phyloP scores from a whole-genome alignment of 2,797 vertebrate genomes.

The Trachurus trachurus region DNA sequence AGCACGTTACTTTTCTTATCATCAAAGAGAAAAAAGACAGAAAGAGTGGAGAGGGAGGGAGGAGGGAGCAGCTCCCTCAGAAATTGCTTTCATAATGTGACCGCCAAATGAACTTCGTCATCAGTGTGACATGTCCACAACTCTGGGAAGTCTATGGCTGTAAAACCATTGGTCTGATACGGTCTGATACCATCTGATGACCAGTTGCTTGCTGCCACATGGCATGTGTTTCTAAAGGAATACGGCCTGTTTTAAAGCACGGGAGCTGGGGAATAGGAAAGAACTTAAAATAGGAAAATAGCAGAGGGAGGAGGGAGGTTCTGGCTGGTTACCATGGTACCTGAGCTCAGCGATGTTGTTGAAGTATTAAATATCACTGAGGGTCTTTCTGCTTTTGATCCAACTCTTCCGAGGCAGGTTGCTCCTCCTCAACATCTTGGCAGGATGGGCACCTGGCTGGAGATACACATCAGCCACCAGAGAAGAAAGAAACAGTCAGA shows the following conservation, averaged over 20 bases:
- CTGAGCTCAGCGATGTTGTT: constrained; percentile 59
- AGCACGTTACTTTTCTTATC: constrained; percentile 58
- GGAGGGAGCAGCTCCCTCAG: constrained; percentile 32
- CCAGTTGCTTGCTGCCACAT: constrained; percentile 20
- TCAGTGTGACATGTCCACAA: constrained; percentile 38
- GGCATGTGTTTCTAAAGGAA: constrained; percentile 11
- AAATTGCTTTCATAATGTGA: constrained; percentile 69
- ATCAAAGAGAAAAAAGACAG: constrained; percentile 67
- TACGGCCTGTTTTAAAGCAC: background rate
- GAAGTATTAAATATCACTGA: constrained; percentile 70
- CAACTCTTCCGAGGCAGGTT: constrained; percentile 45
- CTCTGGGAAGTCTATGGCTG: background rate
- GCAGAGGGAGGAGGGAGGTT: constrained; percentile 15
- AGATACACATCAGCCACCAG: constrained; percentile 27
- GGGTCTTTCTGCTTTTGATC: constrained; percentile 72
- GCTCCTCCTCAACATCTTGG: constrained; percentile 66
- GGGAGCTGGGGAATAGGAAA: background rate
- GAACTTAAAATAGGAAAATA: constrained; percentile 22
- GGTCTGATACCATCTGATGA: constrained; percentile 19
- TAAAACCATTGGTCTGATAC: constrained; percentile 8
- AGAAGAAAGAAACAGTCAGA: constrained; percentile 24
- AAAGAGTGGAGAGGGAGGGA: constrained; percentile 16
- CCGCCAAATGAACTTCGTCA: constrained; percentile 70
- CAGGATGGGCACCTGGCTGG: constrained; percentile 47
- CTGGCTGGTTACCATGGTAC: constrained; percentile 72